Evolutionary conservation across 2,888 invertebrate species (phyloP).

Genomic region (Tolmerus cingulatus): DNA sequence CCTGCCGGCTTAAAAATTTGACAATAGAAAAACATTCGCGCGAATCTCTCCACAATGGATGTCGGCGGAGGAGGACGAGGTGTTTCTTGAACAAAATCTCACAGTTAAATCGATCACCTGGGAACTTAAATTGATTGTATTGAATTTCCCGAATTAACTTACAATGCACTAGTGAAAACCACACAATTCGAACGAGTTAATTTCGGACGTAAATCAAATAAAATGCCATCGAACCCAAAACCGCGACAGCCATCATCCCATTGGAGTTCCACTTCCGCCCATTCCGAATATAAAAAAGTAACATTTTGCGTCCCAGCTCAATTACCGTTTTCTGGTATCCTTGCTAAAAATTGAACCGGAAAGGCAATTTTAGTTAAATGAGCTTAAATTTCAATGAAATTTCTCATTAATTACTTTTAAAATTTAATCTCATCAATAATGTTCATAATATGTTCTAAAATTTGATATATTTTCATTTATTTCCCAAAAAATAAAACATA

Average conservation of each 20-base stretch:
- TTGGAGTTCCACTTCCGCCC: constrained; percentile 1
- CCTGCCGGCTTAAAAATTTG: neutral
- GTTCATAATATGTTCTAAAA: neutral
- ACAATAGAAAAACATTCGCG: constrained; percentile 35
- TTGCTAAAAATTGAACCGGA: neutral
- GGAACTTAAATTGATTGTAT: neutral
- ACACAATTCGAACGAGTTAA: constrained; percentile 3
- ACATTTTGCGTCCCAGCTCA: neutral
- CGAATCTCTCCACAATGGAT: constrained; percentile 1
- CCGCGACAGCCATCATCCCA: constrained; percentile 28
- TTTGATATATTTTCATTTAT: neutral
- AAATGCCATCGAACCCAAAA: constrained; percentile 22
- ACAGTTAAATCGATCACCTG: neutral
- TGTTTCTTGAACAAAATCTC: neutral
- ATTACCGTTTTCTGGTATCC: neutral
- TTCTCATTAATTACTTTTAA: neutral
- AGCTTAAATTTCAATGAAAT: neutral
- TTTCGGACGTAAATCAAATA: constrained; percentile 2
- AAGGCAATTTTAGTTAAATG: neutral
- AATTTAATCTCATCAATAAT: neutral
- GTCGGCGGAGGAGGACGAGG: neutral
- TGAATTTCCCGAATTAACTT: neutral
- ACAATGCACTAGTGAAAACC: constrained; percentile 7
- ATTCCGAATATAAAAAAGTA: neutral
- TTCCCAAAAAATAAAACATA: neutral